Evolutionary conservation across 2,888 invertebrate genomes (phyloP), one percentile per base, ranked within the genome.

Genomic region (Augiades crinisus): DNA sequence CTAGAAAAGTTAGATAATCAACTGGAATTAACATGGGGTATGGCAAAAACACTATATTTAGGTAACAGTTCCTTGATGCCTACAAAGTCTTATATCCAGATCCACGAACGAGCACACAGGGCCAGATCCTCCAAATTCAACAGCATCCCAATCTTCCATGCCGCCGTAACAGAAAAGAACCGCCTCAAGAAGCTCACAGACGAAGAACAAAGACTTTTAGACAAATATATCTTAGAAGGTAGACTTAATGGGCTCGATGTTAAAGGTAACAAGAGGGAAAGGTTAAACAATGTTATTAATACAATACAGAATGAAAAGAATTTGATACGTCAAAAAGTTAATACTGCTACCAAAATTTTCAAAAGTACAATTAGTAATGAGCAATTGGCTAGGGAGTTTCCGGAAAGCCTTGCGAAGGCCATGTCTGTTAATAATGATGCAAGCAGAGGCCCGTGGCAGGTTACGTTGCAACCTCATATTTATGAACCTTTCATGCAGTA

Each of bases 21-120:
- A 6, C 78, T 98, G 40, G 95, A 96, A 70, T 92, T 94, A 41
- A 96, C 96, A 2, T 97, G 96, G 96, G 96, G 96, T 6, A 91
- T 97, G 63, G 94, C 96, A 0, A 97, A 97, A 78, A 93, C 95
- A 2, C 78, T 98, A 7, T 96, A 95, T 70, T 83, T 95, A 43
- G 95, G 95, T 3, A 95, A 95, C 68, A 94, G 94, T 65, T 93
- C 93, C 0, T 72, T 94, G 7, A 95, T 97, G 93, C 95, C 96
- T 0, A 93, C 94, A 3, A 94, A 94, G 64, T 92, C 92, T 38
- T 97, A 96, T 67, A 81, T 94, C 63, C 92, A 94, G 65, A 94
- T 98, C 58, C 95, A 96, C 66, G 93, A 95, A 56, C 90, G 97
- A 61, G 95, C 96, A 0, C 91, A 93, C 61, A 91, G 92, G 68